Conservation (phyloP, 1,140 invertebrate genomes). For the Triops longicaudatus region DNA sequence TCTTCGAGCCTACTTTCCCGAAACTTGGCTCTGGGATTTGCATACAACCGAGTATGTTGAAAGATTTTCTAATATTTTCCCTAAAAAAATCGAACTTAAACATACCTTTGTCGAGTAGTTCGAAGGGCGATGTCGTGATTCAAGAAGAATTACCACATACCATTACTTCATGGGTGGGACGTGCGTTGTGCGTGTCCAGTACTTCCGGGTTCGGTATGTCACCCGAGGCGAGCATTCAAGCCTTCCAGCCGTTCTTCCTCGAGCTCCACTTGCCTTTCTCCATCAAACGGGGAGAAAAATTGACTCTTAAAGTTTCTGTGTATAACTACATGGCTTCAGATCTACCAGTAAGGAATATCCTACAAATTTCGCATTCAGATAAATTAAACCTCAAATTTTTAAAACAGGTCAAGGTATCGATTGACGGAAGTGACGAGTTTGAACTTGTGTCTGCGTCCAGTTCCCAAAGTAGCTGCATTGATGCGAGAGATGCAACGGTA, state of each 20-base stretch:
- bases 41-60: slow-evolving; percentile 33
- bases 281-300: slow-evolving; percentile 56
- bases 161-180: slow-evolving; percentile 63
- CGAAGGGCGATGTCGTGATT: slow-evolving; percentile 44
- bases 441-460: slow-evolving; percentile 36
- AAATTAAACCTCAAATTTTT: background rate
- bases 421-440: slow-evolving; percentile 37
- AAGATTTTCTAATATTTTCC: background rate
- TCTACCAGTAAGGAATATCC: slow-evolving; percentile 44
- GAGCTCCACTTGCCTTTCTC: slow-evolving; percentile 59
- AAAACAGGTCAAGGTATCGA: background rate
- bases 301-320: slow-evolving; percentile 47
- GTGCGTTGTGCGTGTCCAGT: slow-evolving; percentile 56
- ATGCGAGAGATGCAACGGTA: slow-evolving; percentile 40
- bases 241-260: slow-evolving; percentile 64
- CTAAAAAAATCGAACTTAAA: background rate
- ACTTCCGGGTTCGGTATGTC: slow-evolving; percentile 55
- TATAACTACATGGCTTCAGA: background rate
- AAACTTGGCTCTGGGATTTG: slow-evolving; percentile 60
- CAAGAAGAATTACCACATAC: slow-evolving; percentile 55
- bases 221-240: slow-evolving; percentile 46
- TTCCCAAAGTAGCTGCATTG: slow-evolving; percentile 37
- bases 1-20: slow-evolving; percentile 53
- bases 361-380: slow-evolving; percentile 31
- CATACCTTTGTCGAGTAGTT: slow-evolving; percentile 36